Conservation (phyloP, 2,797 vertebrate species). For the Phaenicophaeus curvirostris region DNA sequence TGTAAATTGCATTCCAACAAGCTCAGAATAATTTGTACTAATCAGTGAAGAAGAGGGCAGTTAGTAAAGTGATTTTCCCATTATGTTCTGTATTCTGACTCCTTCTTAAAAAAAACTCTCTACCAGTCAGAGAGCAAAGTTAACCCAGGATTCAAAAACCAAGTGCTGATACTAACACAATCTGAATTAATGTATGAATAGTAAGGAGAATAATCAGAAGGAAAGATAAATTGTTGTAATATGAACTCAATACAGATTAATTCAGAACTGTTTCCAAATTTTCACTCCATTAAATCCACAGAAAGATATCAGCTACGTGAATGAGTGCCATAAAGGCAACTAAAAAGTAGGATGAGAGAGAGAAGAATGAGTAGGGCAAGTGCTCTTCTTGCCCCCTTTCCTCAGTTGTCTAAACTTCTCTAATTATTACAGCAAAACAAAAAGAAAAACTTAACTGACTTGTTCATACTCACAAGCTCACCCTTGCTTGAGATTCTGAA, state of each 20-base stretch:
- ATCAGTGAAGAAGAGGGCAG: conserved; percentile 16
- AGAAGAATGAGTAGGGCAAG: neutral
- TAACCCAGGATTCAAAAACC: neutral
- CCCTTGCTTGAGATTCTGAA: neutral
- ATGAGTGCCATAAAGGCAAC: neutral
- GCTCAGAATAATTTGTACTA: conserved; percentile 28
- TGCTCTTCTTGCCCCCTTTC: neutral
- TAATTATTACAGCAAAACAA: neutral
- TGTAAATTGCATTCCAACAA: conserved; percentile 24
- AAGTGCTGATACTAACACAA: neutral
- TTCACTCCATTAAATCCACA: neutral
- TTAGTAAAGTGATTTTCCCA: conserved; percentile 30
- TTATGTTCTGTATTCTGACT: conserved; percentile 4
- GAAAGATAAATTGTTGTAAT: neutral
- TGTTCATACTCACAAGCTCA: neutral
- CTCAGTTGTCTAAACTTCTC: neutral
- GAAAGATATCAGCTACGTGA: neutral
- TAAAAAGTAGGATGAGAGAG: neutral
- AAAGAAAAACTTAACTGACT: neutral
- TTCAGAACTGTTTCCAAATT: neutral
- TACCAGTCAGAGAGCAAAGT: neutral
- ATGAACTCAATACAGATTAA: neutral
- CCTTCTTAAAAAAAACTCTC: neutral
- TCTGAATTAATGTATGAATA: neutral
- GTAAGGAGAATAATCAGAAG: neutral